Conservation (phyloP, 2,113 vertebrate species). For the Tragelaphus buxtoni region DNA sequence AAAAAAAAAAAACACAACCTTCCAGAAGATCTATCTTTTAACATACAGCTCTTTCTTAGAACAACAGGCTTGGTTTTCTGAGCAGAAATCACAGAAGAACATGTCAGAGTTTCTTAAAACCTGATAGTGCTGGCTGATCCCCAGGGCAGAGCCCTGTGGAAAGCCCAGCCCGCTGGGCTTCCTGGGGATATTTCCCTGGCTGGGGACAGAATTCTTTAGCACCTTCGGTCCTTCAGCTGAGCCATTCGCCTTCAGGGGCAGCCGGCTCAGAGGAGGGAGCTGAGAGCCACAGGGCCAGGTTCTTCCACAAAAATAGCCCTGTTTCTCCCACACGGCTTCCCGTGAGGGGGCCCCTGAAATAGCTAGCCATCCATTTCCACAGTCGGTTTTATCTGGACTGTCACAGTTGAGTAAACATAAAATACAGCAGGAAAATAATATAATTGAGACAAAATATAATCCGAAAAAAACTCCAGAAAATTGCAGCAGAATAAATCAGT, state of each 20-base stretch:
- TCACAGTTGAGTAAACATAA: not conserved
- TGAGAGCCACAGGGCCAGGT: accelerated
- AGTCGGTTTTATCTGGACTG: not conserved
- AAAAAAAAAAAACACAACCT: not conserved
- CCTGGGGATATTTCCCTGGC: too few species aligned
- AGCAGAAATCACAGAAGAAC: not conserved
- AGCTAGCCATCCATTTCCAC: not conserved
- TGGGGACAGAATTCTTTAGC: not conserved
- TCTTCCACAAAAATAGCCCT: not conserved
- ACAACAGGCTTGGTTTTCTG: not conserved
- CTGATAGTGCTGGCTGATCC: not conserved
- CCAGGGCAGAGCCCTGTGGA: not conserved
- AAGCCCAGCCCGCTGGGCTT: accelerated
- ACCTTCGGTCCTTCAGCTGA: not conserved
- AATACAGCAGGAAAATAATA: not conserved
- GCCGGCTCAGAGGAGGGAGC: not conserved
- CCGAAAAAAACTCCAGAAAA: not conserved
- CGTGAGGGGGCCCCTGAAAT: not conserved
- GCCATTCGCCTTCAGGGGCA: accelerated
- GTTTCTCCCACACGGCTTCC: accelerated
- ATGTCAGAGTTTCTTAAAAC: not conserved
- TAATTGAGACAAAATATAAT: not conserved
- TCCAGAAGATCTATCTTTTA: not conserved
- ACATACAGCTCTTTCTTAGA: not conserved
- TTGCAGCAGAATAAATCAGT: not conserved